phyloP scores from a whole-genome alignment of 2,797 vertebrate species.

The Amblyraja radiata region DNA sequence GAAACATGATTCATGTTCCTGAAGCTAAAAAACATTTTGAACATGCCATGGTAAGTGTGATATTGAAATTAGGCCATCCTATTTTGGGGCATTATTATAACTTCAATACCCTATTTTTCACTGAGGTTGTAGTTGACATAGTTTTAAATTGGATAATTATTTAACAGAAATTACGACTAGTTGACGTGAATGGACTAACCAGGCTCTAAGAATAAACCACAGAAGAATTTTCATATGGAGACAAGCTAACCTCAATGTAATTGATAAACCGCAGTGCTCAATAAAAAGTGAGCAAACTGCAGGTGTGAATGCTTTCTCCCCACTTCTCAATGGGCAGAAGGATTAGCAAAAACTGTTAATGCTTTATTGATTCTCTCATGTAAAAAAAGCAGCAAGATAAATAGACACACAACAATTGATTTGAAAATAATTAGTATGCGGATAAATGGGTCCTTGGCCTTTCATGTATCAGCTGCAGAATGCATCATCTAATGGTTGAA shows the following conservation, averaged over 20 bases:
- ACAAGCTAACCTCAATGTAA: not conserved
- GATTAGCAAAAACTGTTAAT: not conserved
- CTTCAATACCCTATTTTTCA: not conserved
- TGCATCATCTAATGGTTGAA: not conserved
- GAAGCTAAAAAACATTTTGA: not conserved
- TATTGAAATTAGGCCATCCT: not conserved
- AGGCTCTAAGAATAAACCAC: not conserved
- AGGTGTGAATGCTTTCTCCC: not conserved
- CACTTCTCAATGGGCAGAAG: not conserved
- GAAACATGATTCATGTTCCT: not conserved
- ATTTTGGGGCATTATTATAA: not conserved
- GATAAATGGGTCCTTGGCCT: not conserved
- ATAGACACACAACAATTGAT: too few species aligned
- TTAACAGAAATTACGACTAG: not conserved
- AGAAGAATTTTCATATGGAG: not conserved
- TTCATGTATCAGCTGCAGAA: not conserved
- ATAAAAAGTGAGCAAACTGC: not conserved
- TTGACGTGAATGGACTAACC: not conserved
- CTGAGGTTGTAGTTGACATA: not conserved
- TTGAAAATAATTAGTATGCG: not conserved
- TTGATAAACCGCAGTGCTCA: not conserved
- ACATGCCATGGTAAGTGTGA: not conserved
- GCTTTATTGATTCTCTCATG: not conserved
- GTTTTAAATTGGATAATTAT: not conserved
- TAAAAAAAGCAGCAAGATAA: conserved; percentile 1